Conservation (phyloP, 2,888 invertebrate genomes). For the Deladenus siricidicola region DNA sequence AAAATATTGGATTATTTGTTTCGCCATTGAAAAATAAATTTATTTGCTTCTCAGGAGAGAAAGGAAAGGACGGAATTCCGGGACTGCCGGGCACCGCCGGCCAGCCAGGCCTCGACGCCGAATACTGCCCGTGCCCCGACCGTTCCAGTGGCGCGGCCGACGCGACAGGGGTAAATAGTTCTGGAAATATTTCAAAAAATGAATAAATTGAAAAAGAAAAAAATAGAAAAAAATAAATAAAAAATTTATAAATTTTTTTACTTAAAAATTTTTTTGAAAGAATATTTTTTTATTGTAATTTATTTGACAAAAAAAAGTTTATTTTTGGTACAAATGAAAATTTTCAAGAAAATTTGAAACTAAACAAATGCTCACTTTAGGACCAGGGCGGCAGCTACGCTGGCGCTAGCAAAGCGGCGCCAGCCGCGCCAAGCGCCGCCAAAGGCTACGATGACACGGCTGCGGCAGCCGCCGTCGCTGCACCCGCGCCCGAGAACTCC, state of each 20-base stretch:
- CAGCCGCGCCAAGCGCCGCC: background rate
- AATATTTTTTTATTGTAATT: too few relatives aligned
- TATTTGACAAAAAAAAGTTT: too few relatives aligned
- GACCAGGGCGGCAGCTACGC: too few relatives aligned
- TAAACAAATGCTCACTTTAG: too few relatives aligned
- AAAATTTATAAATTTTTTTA: too few relatives aligned
- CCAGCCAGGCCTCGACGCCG: conserved; percentile 26
- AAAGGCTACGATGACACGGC: background rate
- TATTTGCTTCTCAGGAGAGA: conserved; percentile 24
- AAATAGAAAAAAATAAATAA: too few relatives aligned
- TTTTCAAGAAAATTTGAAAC: too few relatives aligned
- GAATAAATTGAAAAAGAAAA: too few relatives aligned
- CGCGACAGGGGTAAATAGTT: background rate
- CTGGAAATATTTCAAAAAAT: too few relatives aligned
- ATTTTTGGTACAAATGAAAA: too few relatives aligned
- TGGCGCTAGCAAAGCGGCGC: too few relatives aligned
- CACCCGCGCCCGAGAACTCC: background rate
- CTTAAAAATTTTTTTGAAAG: too few relatives aligned
- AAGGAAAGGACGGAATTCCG: conserved; percentile 37
- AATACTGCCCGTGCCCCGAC: conserved; percentile 30
- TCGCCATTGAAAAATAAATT: background rate
- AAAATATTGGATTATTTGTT: background rate
- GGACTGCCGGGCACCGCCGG: conserved; percentile 36
- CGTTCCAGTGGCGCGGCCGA: conserved; percentile 13
- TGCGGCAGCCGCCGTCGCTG: background rate